Evolutionary conservation across 1,140 invertebrate species (phyloP), one percentile per base, ranked within the genome.

Genomic region (Drosophila lacteicornis): DNA sequence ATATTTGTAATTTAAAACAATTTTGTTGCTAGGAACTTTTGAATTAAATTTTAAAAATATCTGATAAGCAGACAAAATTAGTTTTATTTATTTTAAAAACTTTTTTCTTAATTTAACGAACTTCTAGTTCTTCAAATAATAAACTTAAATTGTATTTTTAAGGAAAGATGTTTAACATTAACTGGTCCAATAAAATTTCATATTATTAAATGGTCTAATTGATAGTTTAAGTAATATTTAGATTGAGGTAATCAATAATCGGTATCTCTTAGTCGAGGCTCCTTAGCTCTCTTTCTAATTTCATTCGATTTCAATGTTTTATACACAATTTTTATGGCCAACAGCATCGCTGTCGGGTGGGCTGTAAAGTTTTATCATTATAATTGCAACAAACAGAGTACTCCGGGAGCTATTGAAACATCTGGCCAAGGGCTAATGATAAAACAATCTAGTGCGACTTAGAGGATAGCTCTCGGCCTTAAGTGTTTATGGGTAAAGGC

Each of bases 221-320:
- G 8, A 11, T 3, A 17, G 4, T 19, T 40, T 40, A 2, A 13
- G 9, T 22, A 4, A 15, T 9, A 15, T 15, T 25, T 3, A 4
- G 15, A n/a, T 27, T 4, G 25, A 8, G 3, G 9, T 6, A 36
- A 7, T 46, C 3, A 6, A 1, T 27, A 30, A 22, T n/a, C 13
- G n/a, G 58, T 47, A 47, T 12, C 22, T 12, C 7, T 2, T 1
- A 6, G 45, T 62, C 13, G 22, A 49, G 1, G 1, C 6, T n/a
- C 11, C 0, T 19, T 0, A 11, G 4, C 3, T 4, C 12, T 8
- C 19, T 30, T 38, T 15, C 7, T 13, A 30, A 60, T 71, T 78
- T 62, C 42, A 77, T 78, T 78, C 50, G 50, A 77, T 79, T 79
- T 77, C 74, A 57, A 77, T 77, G 50, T 43, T 45, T 58, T 59